Evolutionary conservation across 2,797 vertebrate species (phyloP), one percentile per base, ranked within the genome.

Genomic region (Sebastes taczanowskii): DNA sequence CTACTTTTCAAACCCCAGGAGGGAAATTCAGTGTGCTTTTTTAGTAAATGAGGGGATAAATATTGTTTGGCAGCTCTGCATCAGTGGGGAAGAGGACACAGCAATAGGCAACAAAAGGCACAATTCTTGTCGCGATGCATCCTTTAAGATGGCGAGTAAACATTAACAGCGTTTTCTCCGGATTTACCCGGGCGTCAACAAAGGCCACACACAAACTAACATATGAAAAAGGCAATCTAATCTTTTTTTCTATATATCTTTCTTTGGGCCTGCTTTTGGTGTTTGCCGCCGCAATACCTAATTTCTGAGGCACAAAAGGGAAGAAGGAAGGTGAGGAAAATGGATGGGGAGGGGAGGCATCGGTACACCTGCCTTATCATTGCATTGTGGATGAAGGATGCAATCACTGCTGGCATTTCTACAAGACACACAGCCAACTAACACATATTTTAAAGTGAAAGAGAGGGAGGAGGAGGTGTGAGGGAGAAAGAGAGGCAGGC

Each of bases 321-420:
- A 84, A 71, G 67, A 78, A 83, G 66, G 83, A 78, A 85, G 84
- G 83, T 90, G 86, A 90, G 75, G 86, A 84, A 89, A 89, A 91
- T 78, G 49, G 83, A 86, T 0, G 34, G 10, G 77, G 84, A 56
- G 59, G 76, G 77, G 84, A 63, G 63, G 76, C 70, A 85, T 62
- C 71, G 72, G 84, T 81, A 86, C 88, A 89, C 89, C 88, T 90
- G 84, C 85, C 77, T 92, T 91, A 91, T 94, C 92, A 92, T 90
- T 92, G 87, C 87, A 78, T 90, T 89, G 89, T 89, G 86, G 87
- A 89, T 89, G 88, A 93, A 89, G 92, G 91, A 92, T 90, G 89
- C 86, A 91, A 92, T 94, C 92, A 89, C 91, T 92, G 84, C 89
- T 93, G 93, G 92, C 91, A 92, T 95, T 95, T 93, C 88, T 85